Percentiles rank a stretch among this genome's conserved stretches.
phyloP scores from a whole-genome alignment of 1,140 invertebrate species.

The Tetramorium alpestre region DNA sequence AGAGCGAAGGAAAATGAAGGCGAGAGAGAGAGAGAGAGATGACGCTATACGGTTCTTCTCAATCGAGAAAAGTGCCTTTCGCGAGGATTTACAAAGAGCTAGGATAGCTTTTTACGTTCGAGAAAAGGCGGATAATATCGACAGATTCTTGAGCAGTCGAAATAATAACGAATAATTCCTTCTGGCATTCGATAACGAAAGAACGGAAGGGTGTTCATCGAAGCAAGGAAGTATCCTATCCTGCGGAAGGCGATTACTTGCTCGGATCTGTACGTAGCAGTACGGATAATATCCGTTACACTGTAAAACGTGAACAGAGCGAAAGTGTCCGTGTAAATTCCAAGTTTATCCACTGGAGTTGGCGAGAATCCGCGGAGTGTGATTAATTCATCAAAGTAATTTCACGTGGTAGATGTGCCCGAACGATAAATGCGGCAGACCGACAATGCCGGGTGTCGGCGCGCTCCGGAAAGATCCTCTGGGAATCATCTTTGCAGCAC shows the following conservation, averaged over 20 bases:
- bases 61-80: slow-evolving; percentile 70
- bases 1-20: background rate
- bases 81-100: slow-evolving; percentile 47
- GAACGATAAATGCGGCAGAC: slow-evolving; percentile 52
- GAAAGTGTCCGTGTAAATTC: slow-evolving; percentile 1
- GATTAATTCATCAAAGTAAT: slow-evolving; percentile 67
- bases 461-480: slow-evolving; percentile 42
- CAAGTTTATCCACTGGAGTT: slow-evolving; percentile 36
- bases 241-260: background rate
- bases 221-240: background rate
- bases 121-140: slow-evolving; percentile 50
- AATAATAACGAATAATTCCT: slow-evolving; percentile 56
- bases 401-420: slow-evolving; percentile 32
- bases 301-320: background rate
- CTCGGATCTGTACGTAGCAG: background rate
- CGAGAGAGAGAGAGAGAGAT: slow-evolving; percentile 20
- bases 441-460: slow-evolving; percentile 29
- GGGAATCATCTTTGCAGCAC: slow-evolving; percentile 55
- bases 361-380: slow-evolving; percentile 2
- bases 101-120: slow-evolving; percentile 42
- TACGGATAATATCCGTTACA: background rate
- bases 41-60: slow-evolving; percentile 58
- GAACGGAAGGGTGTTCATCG: background rate
- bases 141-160: slow-evolving; percentile 14
- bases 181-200: slow-evolving; percentile 11